These are phyloP conservation scores for Apamea crenata DNA, from an alignment of 2,888 invertebrate genomes.

Conservation along the genomic window DNA sequence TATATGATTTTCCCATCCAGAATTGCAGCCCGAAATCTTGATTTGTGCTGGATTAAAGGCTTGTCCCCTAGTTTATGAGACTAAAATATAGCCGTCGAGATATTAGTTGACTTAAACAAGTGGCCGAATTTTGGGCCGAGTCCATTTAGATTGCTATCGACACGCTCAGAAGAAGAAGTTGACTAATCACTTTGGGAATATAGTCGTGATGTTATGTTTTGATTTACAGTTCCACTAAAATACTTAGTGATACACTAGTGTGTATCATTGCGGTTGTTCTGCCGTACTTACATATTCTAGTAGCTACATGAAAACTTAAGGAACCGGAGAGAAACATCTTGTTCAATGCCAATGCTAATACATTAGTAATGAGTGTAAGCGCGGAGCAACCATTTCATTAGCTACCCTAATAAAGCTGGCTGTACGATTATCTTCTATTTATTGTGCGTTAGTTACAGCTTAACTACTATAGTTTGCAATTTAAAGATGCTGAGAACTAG, in stretches of 20 bases:
- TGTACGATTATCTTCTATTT: conserved; percentile 49
- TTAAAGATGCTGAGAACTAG: not conserved
- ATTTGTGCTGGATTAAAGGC: not conserved
- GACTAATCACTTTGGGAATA: not conserved
- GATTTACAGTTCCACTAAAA: conserved; percentile 17
- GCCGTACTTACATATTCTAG: conserved; percentile 42
- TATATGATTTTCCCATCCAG: not conserved
- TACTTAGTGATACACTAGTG: not conserved
- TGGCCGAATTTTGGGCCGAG: too few species aligned
- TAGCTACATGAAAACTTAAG: conserved; percentile 56
- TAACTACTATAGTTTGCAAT: conserved; percentile 26
- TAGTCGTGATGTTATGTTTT: conserved; percentile 11
- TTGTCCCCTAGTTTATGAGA: not conserved
- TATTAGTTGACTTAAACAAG: not conserved
- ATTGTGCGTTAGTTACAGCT: conserved; percentile 40
- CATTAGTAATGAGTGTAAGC: conserved; percentile 54
- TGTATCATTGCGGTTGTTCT: conserved; percentile 51
- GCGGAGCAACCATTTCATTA: conserved; percentile 54
- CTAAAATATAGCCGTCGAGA: not conserved
- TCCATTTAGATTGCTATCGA: too few species aligned
- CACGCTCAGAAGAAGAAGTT: too few species aligned
- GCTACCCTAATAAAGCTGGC: conserved; percentile 50
- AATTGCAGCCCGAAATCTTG: not conserved
- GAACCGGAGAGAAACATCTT: conserved; percentile 50
- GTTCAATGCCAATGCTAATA: conserved; percentile 52